Conservation (phyloP, 1,140 invertebrate genomes). For the Phenacoccus solenopsis region DNA sequence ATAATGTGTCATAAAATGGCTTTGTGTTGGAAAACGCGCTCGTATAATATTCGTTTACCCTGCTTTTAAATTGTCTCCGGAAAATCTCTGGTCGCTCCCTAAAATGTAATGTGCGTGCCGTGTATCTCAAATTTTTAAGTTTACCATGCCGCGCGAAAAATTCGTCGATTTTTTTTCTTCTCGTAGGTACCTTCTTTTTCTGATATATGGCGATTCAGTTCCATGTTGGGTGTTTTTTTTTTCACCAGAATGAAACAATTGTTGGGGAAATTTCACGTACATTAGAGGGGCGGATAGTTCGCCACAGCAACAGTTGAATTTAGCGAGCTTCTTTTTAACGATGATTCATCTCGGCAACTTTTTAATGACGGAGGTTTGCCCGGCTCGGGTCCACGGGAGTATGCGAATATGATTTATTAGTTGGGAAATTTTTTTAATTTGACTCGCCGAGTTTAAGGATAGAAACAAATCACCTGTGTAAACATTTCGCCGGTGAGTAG, state of each 20-base stretch:
- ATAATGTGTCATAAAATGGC: conserved; percentile 17
- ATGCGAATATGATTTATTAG: background rate
- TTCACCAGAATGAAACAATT: background rate
- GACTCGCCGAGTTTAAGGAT: background rate
- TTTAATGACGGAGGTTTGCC: background rate
- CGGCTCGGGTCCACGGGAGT: no score
- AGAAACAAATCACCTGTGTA: background rate
- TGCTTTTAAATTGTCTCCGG: conserved; percentile 10
- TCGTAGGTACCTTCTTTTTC: background rate
- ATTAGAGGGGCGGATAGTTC: background rate
- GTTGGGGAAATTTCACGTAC: background rate
- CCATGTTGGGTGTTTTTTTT: background rate
- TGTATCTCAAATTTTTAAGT: background rate
- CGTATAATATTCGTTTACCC: conserved; percentile 11
- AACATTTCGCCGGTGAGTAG: background rate
- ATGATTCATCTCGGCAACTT: background rate
- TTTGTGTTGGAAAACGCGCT: conserved; percentile 7
- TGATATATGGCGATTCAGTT: background rate
- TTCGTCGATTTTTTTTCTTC: background rate
- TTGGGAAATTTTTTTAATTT: background rate
- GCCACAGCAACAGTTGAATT: background rate
- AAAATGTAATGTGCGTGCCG: conserved; percentile 8
- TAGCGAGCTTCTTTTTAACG: background rate
- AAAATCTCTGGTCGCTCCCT: conserved; percentile 9
- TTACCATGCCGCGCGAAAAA: background rate